Conservation (phyloP, 2,797 vertebrate species). For the Euphonia xanthogaster region DNA sequence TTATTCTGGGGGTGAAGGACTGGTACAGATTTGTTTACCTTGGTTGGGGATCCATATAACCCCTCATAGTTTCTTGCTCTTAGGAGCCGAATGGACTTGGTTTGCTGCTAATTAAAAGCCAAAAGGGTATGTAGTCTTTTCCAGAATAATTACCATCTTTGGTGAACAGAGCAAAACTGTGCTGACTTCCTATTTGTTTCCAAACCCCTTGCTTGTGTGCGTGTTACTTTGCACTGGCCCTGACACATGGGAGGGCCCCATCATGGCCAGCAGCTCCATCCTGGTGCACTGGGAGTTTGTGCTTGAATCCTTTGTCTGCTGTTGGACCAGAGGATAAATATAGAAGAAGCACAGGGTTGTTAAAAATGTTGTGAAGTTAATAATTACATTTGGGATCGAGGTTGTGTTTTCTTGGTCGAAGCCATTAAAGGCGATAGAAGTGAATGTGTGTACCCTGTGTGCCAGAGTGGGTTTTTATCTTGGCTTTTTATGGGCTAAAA, state of each 20-base stretch:
- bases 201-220: not conserved
- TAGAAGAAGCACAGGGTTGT: not conserved
- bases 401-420: not conserved
- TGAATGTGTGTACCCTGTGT: fast-evolving
- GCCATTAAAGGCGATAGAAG: not conserved
- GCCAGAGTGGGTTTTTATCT: not conserved
- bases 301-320: not conserved
- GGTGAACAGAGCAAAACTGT: not conserved
- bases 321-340: not conserved
- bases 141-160: not conserved
- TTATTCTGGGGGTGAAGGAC: not conserved
- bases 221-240: fast-evolving
- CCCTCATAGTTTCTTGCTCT: not conserved
- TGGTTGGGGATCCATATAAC: not conserved
- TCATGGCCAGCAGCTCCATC: not conserved
- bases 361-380: not conserved
- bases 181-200: not conserved
- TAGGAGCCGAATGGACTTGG: not conserved
- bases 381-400: not conserved
- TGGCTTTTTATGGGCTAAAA: not conserved
- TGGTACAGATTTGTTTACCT: not conserved
- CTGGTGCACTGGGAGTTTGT: not conserved
- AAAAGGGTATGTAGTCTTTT: not conserved
- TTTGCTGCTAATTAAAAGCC: conserved; percentile 45
- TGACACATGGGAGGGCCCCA: fast-evolving